A percentile compares a stretch with the other conserved stretches of the same genome.
These are phyloP conservation scores for Heptranchias perlo DNA, from an alignment of 2,113 vertebrate genomes.

Conservation along the genomic window DNA sequence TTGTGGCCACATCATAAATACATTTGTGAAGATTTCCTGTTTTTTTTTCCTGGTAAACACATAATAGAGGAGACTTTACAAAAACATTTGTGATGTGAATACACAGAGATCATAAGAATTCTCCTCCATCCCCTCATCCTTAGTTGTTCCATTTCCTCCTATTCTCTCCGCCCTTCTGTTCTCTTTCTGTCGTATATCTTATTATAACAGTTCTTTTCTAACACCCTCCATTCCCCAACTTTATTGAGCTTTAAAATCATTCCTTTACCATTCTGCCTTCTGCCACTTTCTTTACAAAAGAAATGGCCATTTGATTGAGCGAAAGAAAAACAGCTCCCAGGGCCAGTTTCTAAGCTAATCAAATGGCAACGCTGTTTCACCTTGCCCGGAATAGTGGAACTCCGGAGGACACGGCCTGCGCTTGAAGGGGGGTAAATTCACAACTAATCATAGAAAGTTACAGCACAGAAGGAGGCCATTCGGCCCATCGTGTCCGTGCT, in stretches of 20 bases:
- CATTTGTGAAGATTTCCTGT: conserved; percentile 9
- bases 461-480: too few relatives aligned
- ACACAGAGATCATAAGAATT: neutral
- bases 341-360: neutral
- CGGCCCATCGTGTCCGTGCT: too few relatives aligned
- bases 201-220: neutral
- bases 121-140: neutral
- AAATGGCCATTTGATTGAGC: neutral
- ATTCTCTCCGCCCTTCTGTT: neutral
- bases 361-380: too few relatives aligned
- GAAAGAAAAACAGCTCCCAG: neutral
- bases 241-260: neutral
- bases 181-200: neutral
- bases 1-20: neutral
- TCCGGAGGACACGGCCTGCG: too few relatives aligned
- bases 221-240: neutral
- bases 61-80: neutral
- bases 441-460: too few relatives aligned
- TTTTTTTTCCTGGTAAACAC: neutral
- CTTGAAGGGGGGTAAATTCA: too few relatives aligned
- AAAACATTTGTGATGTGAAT: neutral
- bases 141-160: neutral
- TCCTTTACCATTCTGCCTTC: neutral
- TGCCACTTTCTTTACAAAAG: neutral
- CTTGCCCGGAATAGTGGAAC: too few relatives aligned